Conservation (phyloP, 2,113 vertebrate genomes). For the Aspiorhynchus laticeps region DNA sequence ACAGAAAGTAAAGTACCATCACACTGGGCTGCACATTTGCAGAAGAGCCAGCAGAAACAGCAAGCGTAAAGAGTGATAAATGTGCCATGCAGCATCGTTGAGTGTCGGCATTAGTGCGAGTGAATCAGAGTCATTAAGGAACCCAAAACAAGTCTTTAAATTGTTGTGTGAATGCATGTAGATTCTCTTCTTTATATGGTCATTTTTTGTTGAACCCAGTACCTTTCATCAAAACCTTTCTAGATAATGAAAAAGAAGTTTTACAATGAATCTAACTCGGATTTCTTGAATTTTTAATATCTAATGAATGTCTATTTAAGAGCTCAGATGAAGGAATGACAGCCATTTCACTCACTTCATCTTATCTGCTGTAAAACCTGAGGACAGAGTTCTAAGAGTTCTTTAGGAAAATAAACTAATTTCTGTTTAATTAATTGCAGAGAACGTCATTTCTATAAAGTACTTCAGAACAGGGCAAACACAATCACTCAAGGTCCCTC, state of each 20-base stretch:
- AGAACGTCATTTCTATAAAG: not conserved
- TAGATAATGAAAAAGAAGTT: not conserved
- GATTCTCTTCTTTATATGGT: no score
- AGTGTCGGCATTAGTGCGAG: not conserved
- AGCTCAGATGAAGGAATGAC: not conserved
- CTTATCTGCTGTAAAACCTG: not conserved
- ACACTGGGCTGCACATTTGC: not conserved
- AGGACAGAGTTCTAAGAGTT: not conserved
- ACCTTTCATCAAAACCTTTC: not conserved
- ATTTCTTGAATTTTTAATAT: not conserved
- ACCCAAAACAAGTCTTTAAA: not conserved
- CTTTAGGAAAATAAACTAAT: not conserved
- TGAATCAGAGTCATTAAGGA: not conserved
- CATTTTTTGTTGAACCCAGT: not conserved
- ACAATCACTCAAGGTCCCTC: not conserved
- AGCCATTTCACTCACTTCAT: no score
- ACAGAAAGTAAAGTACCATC: not conserved
- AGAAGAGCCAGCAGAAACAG: not conserved
- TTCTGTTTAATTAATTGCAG: not conserved
- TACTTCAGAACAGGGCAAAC: not conserved
- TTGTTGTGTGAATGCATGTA: not conserved
- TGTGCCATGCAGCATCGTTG: not conserved
- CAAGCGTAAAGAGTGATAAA: not conserved
- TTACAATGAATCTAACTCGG: no score
- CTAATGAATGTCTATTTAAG: not conserved